Base-by-base conservation (phyloP, 2,888 invertebrate genomes). In the Pristionchus japonicus region DNA sequence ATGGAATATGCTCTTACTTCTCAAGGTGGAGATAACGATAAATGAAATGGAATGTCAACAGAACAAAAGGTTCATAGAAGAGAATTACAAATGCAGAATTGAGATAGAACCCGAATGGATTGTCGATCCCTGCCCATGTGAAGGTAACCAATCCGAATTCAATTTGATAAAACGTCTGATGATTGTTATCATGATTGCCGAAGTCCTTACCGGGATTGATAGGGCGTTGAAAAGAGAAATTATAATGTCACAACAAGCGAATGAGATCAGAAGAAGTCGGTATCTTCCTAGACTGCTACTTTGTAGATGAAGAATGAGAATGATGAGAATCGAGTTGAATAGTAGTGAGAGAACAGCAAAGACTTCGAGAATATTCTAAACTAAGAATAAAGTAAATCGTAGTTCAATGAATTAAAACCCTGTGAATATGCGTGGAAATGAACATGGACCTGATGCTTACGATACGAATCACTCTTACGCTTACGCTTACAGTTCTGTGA, bases 61-160 rank as follows among this genome's bases (percentile, higher is more conserved):
- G 40, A 23, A 74, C 31, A 20, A 74, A 74, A 17, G 74, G 74
- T 40, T 74, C 74, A 74, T 74, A 74, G 74, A 74, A 74, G 1
- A 74, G 74, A 74, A 74, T 64, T 13, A 43, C 43, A 11, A 74
- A 40, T 27, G 74, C 20, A 15, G 40, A 7, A 37, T 37, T 74
- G n/a, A 43, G 6, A 40, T 74, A 74, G 57, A 40, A 74, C 3
- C 43, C 74, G 20, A 74, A 31, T 40, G 7, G 27, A 37, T 43
- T 15, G 15, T 74, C 9, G 9, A 74, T 40, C 15, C 40, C 43
- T 15, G 37, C 37, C 43, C 20, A 74, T 6, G 74, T 40, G 74
- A 74, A 74, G 11, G 37, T n/a, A 11, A 74, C 74, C 23, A 40
- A 37, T 1, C 74, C 74, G 43, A 37, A 74, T n/a, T 74, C 74